phyloP scores from a whole-genome alignment of 1,140 invertebrate genomes.

The Drosophila subobscura region DNA sequence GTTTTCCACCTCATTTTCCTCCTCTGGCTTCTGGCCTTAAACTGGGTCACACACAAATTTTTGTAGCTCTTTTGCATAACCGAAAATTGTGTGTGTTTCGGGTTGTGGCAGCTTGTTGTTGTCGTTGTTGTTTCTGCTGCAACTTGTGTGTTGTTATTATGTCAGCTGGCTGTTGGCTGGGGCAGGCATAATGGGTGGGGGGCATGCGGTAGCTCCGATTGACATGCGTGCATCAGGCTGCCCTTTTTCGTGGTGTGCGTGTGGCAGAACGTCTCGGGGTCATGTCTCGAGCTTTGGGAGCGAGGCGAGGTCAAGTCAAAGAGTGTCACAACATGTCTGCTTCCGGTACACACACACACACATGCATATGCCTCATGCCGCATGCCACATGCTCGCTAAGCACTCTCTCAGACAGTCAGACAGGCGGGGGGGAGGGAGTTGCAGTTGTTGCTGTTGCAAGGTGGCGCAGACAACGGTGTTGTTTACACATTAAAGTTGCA shows the following conservation, averaged over 20 bases:
- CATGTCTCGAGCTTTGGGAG: slow-evolving; percentile 21
- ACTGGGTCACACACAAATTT: slow-evolving; percentile 71
- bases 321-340: slow-evolving; percentile 81
- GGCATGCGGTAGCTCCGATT: slow-evolving; percentile 36
- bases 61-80: slow-evolving; percentile 72
- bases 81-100: slow-evolving; percentile 62
- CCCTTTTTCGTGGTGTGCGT: no score
- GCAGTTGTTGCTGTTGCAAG: neutral
- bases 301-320: slow-evolving; percentile 75
- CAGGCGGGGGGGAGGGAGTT: slow-evolving; percentile 33
- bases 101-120: slow-evolving; percentile 53
- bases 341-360: slow-evolving; percentile 68
- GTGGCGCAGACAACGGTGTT: slow-evolving; percentile 59
- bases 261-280: neutral
- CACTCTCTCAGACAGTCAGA: slow-evolving; percentile 18
- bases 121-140: slow-evolving; percentile 26
- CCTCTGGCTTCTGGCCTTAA: slow-evolving; percentile 66
- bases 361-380: neutral
- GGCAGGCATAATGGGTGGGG: no score
- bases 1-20: slow-evolving; percentile 29
- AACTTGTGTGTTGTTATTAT: slow-evolving; percentile 50
- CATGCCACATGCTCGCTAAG: no score
- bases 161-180: slow-evolving; percentile 38
- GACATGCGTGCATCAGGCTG: slow-evolving; percentile 49
- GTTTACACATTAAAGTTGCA: slow-evolving; percentile 82